phyloP scores from a whole-genome alignment of 2,113 vertebrate species.

The Astur gentilis region DNA sequence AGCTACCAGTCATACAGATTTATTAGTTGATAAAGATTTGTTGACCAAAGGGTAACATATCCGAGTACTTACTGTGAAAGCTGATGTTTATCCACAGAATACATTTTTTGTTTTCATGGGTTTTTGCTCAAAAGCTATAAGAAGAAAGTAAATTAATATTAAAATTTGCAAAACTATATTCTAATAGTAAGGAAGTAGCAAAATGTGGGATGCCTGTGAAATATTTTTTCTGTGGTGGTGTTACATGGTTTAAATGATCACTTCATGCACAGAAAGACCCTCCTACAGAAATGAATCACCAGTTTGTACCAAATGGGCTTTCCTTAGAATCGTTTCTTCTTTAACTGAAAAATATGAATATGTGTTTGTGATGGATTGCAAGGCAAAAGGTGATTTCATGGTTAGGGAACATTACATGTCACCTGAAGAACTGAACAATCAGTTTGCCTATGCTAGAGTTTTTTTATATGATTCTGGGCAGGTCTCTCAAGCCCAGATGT shows the following conservation, averaged over 20 bases:
- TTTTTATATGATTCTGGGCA: neutral
- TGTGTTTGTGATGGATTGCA: neutral
- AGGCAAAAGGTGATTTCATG: neutral
- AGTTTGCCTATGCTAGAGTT: neutral
- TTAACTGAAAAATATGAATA: neutral
- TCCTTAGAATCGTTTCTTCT: neutral
- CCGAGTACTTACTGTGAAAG: neutral
- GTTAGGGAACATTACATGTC: neutral
- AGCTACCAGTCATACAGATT: neutral
- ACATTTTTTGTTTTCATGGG: rapidly evolving
- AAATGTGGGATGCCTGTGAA: neutral
- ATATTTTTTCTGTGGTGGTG: neutral
- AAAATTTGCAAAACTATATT: neutral
- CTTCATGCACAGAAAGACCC: neutral
- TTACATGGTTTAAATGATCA: neutral
- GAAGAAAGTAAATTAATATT: neutral
- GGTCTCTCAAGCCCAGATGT: neutral
- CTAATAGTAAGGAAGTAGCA: neutral
- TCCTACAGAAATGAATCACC: neutral
- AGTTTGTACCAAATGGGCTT: neutral
- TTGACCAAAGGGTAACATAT: neutral
- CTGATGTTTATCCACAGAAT: neutral
- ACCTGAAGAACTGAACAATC: neutral
- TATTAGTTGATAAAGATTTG: neutral
- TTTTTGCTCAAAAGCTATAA: neutral